These are phyloP conservation scores for Channa argus DNA, from an alignment of 2,113 vertebrate species.

Conservation along the genomic window DNA sequence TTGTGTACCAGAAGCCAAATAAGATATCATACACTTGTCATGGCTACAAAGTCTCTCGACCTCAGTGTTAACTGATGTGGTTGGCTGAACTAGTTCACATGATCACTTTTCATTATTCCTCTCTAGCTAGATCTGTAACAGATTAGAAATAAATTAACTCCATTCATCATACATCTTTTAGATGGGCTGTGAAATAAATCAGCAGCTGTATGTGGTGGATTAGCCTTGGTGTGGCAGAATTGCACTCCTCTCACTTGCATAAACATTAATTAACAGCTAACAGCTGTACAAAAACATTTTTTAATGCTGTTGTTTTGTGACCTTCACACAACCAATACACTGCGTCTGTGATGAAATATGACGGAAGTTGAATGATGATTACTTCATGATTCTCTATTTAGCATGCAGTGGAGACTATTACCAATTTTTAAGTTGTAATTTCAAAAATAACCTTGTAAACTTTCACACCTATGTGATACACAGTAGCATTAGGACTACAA, in stretches of 20 bases:
- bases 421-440: background rate
- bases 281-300: background rate
- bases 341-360: background rate
- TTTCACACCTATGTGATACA: no score
- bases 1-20: slow-evolving; percentile 17
- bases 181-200: slow-evolving; percentile 46
- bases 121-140: slow-evolving; percentile 59
- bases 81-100: slow-evolving; percentile 35
- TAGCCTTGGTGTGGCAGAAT: slow-evolving; percentile 15
- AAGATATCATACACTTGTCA: slow-evolving; percentile 44
- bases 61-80: slow-evolving; percentile 57
- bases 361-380: background rate
- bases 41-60: slow-evolving; percentile 30
- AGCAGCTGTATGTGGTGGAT: slow-evolving; percentile 31
- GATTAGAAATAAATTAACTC: slow-evolving; percentile 73
- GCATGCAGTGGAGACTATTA: background rate
- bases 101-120: slow-evolving; percentile 65
- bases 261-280: slow-evolving; percentile 24
- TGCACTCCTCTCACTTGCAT: slow-evolving; percentile 20
- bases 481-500: background rate
- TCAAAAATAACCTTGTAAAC: background rate
- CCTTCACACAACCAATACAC: background rate
- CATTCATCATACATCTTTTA: slow-evolving; percentile 63
- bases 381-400: background rate
- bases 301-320: background rate